These are phyloP conservation scores for Calycopis cecrops DNA, from an alignment of 1,140 invertebrate species.

Conservation along the genomic window DNA sequence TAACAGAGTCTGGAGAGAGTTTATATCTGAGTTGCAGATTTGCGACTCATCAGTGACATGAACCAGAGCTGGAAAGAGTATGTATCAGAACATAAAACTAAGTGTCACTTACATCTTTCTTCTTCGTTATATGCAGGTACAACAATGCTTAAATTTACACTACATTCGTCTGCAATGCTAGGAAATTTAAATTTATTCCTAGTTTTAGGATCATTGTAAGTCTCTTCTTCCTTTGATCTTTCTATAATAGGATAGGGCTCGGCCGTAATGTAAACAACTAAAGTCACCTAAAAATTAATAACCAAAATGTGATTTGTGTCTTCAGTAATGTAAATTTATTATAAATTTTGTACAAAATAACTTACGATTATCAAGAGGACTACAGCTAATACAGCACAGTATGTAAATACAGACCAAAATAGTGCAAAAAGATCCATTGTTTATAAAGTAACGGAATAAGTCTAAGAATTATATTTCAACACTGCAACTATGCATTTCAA, in stretches of 20 bases:
- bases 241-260: constrained; percentile 81
- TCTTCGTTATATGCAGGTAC: constrained; percentile 99
- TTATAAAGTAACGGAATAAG: neutral
- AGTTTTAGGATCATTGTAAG: constrained; percentile 81
- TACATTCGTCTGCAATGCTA: constrained; percentile 80
- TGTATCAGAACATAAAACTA: too few relatives aligned
- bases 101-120: constrained; percentile 81
- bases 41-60: too few relatives aligned
- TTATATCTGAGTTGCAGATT: too few relatives aligned
- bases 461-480: too few relatives aligned
- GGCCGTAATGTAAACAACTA: constrained; percentile 32
- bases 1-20: too few relatives aligned
- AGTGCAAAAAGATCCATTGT: neutral
- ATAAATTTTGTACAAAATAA: neutral
- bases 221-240: constrained; percentile 84
- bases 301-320: neutral
- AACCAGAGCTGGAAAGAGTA: too few relatives aligned
- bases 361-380: neutral
- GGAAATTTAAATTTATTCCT: constrained; percentile 81
- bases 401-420: neutral
- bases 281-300: constrained; percentile 20
- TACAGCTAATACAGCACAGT: neutral
- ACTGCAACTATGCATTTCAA: too few relatives aligned
- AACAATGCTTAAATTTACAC: constrained; percentile 89
- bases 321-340: too few relatives aligned